These are phyloP conservation scores for Limosa lapponica DNA, from an alignment of 2,797 vertebrate species.

Conservation along the genomic window DNA sequence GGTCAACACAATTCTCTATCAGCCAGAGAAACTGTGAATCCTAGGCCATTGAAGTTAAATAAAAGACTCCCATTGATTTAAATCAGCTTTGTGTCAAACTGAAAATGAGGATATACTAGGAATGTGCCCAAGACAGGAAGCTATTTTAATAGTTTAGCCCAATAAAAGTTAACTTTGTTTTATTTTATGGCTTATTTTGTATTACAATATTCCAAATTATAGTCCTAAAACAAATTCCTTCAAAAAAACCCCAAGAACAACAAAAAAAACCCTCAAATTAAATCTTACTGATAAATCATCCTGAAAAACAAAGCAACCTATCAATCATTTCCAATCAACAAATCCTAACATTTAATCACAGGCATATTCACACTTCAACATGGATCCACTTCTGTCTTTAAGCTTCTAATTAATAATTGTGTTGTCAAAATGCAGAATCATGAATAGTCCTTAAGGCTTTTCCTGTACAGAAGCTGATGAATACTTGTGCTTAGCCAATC, in stretches of 20 bases:
- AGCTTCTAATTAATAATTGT: slow-evolving; percentile 56
- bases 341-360: slow-evolving; percentile 54
- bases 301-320: slow-evolving; percentile 15
- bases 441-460: slow-evolving; percentile 25
- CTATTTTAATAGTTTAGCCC: background rate
- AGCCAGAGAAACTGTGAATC: background rate
- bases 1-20: background rate
- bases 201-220: background rate
- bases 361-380: slow-evolving; percentile 18
- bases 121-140: background rate
- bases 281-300: background rate
- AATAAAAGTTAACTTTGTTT: background rate
- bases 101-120: background rate
- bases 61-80: background rate
- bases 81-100: background rate
- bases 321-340: slow-evolving; percentile 57
- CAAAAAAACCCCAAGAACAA: background rate
- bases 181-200: background rate
- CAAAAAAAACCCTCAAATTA: background rate
- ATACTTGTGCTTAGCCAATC: background rate
- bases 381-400: slow-evolving; percentile 48
- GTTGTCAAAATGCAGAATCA: slow-evolving; percentile 49
- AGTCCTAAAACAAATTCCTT: background rate
- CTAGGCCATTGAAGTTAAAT: background rate
- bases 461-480: slow-evolving; percentile 32